Base-by-base conservation (phyloP, 2,797 vertebrate genomes). In the Centropyge bicolor region DNA sequence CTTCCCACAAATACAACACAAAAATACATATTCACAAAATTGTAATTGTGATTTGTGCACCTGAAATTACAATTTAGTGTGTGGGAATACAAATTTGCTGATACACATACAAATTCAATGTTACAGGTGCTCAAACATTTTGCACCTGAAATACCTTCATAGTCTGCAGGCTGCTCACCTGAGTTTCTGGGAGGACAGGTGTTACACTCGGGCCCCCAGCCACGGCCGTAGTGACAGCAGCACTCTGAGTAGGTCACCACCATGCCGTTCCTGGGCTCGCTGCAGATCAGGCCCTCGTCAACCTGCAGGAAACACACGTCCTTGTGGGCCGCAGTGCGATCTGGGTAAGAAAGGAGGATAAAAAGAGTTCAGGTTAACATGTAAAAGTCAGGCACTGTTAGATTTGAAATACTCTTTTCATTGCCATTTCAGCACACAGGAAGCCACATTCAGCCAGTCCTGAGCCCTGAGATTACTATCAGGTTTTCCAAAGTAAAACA, bases 121-220 rank as follows among this genome's bases (percentile, higher is more conserved):
- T n/a, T n/a, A n/a, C n/a, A n/a, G n/a, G n/a, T n/a, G n/a, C n/a
- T n/a, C n/a, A n/a, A n/a, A n/a, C n/a, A n/a, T n/a, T n/a, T n/a
- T n/a, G n/a, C n/a, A n/a, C n/a, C n/a, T n/a, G n/a, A n/a, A n/a
- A n/a, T n/a, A n/a, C n/a, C n/a, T n/a, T n/a, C n/a, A n/a, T n/a
- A n/a, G n/a, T n/a, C n/a, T 65, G 19, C 8, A 4, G 51, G 5
- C 16, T 12, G 13, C 74, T 78, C 62, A 97, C 97, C 96, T 54
- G 97, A 93, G 81, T 96, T 93, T 48, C 96, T 95, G 0, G 93
- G 89, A 0, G 97, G 97, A 84, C 97, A 98, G 22, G 96, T 96
- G 54, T 95, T 95, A 59, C 97, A 98, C 83, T 97, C 96, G 0
- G 96, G 95, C 0, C 97, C 97, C 97, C 97, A 98, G 36, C 97